Percentiles rank a stretch among this genome's conserved stretches.
These are phyloP conservation scores for Serilophus lunatus DNA, from an alignment of 2,113 vertebrate genomes.

Conservation along the genomic window DNA sequence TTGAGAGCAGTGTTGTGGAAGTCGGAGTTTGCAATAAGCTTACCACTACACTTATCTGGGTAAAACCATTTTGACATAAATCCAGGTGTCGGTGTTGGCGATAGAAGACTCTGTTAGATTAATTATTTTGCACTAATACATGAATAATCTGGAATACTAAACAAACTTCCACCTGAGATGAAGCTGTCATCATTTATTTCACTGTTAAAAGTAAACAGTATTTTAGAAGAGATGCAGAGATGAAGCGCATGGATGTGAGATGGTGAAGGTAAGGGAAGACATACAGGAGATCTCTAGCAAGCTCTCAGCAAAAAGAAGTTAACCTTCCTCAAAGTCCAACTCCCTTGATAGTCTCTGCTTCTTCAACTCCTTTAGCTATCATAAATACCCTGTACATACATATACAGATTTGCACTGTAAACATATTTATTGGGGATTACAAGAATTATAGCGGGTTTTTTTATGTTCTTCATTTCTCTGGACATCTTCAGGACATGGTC, in stretches of 20 bases:
- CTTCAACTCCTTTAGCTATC: not conserved
- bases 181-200: not conserved
- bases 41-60: not conserved
- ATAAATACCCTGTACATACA: not conserved
- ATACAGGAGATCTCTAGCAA: not conserved
- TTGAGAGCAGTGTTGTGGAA: not conserved
- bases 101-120: not conserved
- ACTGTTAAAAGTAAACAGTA: not conserved
- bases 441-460: accelerated
- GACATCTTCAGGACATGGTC: not conserved
- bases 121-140: not conserved
- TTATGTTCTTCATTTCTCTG: not conserved
- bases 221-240: not conserved
- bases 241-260: not conserved
- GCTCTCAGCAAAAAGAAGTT: accelerated
- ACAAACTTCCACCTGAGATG: not conserved
- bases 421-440: not conserved
- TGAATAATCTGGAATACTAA: not conserved
- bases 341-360: not conserved
- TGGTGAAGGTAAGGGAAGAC: not conserved
- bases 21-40: not conserved
- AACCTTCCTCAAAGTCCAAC: not conserved
- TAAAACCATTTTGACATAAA: not conserved
- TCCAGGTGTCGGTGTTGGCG: not conserved
- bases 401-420: not conserved